Conservation (phyloP, 2,888 invertebrate species). For the Exocentrus adspersus region DNA sequence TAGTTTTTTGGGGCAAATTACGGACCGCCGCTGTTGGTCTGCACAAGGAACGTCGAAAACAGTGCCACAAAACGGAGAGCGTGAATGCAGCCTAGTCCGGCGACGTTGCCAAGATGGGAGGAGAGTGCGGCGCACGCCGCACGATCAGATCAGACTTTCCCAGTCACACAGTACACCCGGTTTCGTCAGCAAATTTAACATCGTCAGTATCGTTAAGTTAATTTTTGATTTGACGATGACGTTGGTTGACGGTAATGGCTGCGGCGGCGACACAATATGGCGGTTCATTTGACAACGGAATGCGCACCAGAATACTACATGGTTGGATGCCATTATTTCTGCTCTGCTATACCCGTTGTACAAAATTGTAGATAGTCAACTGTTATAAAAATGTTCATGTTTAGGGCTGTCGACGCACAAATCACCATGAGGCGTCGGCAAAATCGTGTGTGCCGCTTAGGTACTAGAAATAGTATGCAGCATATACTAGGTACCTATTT, state of each 20-base stretch:
- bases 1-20: constrained; percentile 8
- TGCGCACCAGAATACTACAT: constrained; percentile 11
- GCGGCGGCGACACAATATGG: no score
- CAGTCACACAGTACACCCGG: constrained; percentile 39
- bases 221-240: constrained; percentile 36
- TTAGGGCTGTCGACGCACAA: no score
- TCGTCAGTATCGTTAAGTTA: constrained; percentile 40
- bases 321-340: no score
- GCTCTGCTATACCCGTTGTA: no score
- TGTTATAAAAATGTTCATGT: no score
- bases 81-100: constrained; percentile 31
- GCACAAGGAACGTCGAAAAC: constrained; percentile 33
- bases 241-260: constrained; percentile 8
- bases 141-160: constrained; percentile 39
- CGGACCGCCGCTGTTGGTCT: constrained; percentile 33
- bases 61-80: constrained; percentile 27
- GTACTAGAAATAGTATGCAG: no score
- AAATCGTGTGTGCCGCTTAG: no score
- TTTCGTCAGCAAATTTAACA: constrained; percentile 37
- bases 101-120: constrained; percentile 33
- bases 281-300: constrained; percentile 18
- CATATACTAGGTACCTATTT: no score
- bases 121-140: constrained; percentile 34
- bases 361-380: no score
- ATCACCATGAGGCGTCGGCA: no score